Evolutionary conservation across 2,113 vertebrate genomes (phyloP), one percentile per base, ranked within the genome.

Genomic region (Fregetta grallaria): DNA sequence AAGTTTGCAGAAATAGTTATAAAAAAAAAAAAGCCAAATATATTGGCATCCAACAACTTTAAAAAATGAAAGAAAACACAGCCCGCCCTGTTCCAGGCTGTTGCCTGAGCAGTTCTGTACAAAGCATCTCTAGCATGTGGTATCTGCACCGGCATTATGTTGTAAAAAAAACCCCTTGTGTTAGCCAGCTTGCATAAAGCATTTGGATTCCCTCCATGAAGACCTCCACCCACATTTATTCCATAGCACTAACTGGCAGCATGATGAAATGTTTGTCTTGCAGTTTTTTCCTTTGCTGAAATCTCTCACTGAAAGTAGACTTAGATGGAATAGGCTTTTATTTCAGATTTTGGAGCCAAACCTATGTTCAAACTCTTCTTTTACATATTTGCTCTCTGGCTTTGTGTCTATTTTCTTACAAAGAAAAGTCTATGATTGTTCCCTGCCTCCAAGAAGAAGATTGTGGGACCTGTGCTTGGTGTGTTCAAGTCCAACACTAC

Each of bases 181-280:
- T 61, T 89, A 91, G 68, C 79, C 86, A 94, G 88, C 76, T 93
- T 93, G 65, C 47, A 74, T 91, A 72, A 94, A 88, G 45, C 40
- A 72, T 94, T 92, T 96, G 95, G 96, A 92, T 77, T 94, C 49
- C 53, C 36, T 96, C 91, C 80, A 67, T 40, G 27, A 75, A 94
- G 95, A 95, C 91, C 88, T 96, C 92, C 79, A 89, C 91, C 86
- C 84, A 81, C 95, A 45, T 94, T 86, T 83, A 56, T 92, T 96
- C 73, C 80, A 49, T 53, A 94, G 86, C 38, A 44, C 40, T 68
- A 85, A 84, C 92, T 27, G 56, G 65, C 79, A 91, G 52, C 6
- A 2, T 23, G 72, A 78, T 91, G 34, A 81, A 88, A 86, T 68
- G 36, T 91, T 92, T 81, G 73, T 78, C 76, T 86, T 84, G n/a